These are phyloP conservation scores for Cossypha heuglini DNA, from an alignment of 2,797 vertebrate species.

Conservation along the genomic window DNA sequence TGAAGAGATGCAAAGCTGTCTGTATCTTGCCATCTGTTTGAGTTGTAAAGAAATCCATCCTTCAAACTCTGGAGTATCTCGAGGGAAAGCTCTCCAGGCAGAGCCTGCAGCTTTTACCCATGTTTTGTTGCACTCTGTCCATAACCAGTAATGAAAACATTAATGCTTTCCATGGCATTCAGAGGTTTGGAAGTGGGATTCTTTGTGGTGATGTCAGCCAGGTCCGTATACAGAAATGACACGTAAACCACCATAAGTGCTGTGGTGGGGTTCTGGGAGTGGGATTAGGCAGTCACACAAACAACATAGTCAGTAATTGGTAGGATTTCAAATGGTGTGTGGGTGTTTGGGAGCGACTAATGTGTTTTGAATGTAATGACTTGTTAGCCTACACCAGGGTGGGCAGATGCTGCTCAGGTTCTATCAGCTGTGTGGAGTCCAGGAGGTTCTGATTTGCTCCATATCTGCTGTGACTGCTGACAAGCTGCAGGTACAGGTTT, in stretches of 20 bases:
- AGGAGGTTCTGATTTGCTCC: background rate
- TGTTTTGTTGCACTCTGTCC: fast-evolving
- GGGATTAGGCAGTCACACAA: background rate
- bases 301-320: background rate
- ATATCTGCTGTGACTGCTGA: background rate
- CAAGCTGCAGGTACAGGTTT: background rate
- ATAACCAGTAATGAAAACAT: fast-evolving
- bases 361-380: background rate
- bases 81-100: background rate
- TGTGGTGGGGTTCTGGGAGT: background rate
- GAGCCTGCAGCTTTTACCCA: background rate
- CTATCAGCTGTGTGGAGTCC: background rate
- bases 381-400: background rate
- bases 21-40: background rate
- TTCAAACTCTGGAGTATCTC: background rate
- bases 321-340: background rate
- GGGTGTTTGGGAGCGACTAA: background rate
- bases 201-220: background rate
- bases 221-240: background rate
- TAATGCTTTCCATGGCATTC: fast-evolving
- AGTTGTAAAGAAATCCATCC: background rate
- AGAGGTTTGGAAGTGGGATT: background rate
- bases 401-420: background rate
- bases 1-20: background rate
- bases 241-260: background rate